Evolutionary conservation across 1,140 invertebrate genomes (phyloP).

Genomic region (Mizuhopecten yessoensis): DNA sequence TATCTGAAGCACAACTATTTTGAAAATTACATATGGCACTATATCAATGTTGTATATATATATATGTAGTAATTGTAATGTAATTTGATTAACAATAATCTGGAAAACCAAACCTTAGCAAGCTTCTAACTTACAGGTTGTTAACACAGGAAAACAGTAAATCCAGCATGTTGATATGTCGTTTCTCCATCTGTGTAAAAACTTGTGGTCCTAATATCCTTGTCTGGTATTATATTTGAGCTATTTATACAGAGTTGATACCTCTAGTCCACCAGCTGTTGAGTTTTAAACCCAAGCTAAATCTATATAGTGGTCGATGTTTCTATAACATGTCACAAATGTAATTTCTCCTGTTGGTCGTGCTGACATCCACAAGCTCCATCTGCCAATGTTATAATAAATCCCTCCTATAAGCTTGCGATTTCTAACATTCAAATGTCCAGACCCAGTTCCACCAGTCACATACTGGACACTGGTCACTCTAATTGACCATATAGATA

Average conservation of each 20-base stretch:
- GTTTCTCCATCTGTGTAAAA: background rate
- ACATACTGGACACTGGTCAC: background rate
- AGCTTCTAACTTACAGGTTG: background rate
- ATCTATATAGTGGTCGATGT: background rate
- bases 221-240: too few relatives aligned
- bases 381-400: background rate
- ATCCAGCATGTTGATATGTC: constrained; percentile 10
- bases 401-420: background rate
- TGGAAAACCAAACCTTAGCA: too few relatives aligned
- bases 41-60: too few relatives aligned
- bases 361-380: background rate
- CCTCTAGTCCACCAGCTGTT: background rate
- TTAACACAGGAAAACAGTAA: background rate
- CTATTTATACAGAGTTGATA: background rate
- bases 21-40: too few relatives aligned
- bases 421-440: background rate
- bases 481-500: constrained; percentile 24
- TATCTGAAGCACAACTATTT: too few relatives aligned
- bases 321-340: background rate
- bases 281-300: constrained; percentile 5
- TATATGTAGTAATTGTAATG: too few relatives aligned
- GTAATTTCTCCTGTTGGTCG: background rate
- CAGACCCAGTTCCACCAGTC: background rate
- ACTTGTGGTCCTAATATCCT: background rate
- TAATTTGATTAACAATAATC: too few relatives aligned